phyloP scores from a whole-genome alignment of 2,797 vertebrate genomes.

The Macroramphosus scolopax region DNA sequence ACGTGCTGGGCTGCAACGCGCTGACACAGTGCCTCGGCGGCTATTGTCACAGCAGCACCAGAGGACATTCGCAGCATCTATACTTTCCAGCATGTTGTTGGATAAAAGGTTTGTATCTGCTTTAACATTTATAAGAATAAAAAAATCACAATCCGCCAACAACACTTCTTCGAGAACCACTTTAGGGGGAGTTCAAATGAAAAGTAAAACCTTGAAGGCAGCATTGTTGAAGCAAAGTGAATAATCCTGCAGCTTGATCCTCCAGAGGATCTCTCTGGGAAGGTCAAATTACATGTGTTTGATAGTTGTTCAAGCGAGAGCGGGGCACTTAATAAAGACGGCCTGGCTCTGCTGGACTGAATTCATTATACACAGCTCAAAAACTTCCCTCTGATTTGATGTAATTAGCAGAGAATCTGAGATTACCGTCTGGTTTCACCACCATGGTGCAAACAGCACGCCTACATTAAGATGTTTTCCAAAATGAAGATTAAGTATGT shows the following conservation, averaged over 20 bases:
- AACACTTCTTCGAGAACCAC: too few relatives aligned
- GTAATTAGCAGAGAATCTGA: conserved; percentile 38
- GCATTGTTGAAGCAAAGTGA: conserved; percentile 40
- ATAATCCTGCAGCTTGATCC: conserved; percentile 51
- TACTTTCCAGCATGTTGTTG: not conserved
- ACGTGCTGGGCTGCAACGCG: conserved; percentile 30
- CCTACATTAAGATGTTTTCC: conserved; percentile 13
- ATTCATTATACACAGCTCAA: conserved; percentile 64
- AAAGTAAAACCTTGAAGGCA: too few relatives aligned
- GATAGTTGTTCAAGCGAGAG: conserved; percentile 56
- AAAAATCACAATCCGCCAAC: too few relatives aligned
- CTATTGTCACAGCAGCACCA: conserved; percentile 35
- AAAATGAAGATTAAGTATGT: not conserved
- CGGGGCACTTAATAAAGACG: conserved; percentile 58
- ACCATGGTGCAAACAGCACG: conserved; percentile 14
- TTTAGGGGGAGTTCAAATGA: too few relatives aligned
- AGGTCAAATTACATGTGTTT: conserved; percentile 62
- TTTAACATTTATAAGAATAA: not conserved
- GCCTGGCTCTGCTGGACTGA: conserved; percentile 49
- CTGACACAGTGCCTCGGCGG: conserved; percentile 48
- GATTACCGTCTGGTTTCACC: conserved; percentile 36
- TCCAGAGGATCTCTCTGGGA: conserved; percentile 38
- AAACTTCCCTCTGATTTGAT: conserved; percentile 52
- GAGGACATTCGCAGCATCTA: too few relatives aligned
- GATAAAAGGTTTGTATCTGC: not conserved